Percentiles rank a stretch among this genome's conserved stretches.
phyloP scores from a whole-genome alignment of 2,888 invertebrate species.

The Unio pictorum region DNA sequence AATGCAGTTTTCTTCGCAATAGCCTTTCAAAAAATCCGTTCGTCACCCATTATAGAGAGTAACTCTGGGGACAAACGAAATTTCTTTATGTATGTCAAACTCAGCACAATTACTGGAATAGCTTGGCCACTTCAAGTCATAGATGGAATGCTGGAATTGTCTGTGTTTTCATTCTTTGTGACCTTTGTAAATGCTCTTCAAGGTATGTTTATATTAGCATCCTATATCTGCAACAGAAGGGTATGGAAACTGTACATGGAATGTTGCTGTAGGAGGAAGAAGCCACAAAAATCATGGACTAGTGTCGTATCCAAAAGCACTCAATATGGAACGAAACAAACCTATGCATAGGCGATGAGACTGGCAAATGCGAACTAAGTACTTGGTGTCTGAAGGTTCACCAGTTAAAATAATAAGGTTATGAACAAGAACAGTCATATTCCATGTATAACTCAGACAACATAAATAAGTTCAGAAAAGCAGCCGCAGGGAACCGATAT shows the following conservation, averaged over 20 bases:
- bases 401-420: too few species aligned
- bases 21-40: slow-evolving; percentile 32
- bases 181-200: slow-evolving; percentile 44
- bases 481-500: too few species aligned
- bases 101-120: slow-evolving; percentile 49
- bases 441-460: too few species aligned
- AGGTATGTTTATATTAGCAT: slow-evolving; percentile 49
- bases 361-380: too few species aligned
- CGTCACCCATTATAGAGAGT: slow-evolving; percentile 12
- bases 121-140: slow-evolving; percentile 53
- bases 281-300: too few species aligned
- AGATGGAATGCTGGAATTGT: slow-evolving; percentile 36
- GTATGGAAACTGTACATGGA: slow-evolving; percentile 34
- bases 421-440: too few species aligned
- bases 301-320: too few species aligned
- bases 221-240: slow-evolving; percentile 41
- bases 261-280: neutral
- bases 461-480: too few species aligned
- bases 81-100: slow-evolving; percentile 41
- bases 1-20: slow-evolving; percentile 40
- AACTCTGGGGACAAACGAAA: slow-evolving; percentile 26
- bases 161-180: slow-evolving; percentile 38
- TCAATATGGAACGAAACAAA: too few species aligned
- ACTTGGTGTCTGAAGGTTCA: too few species aligned
- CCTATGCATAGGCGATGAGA: too few species aligned